Base-by-base conservation (phyloP, 2,797 vertebrate species). In the Meriones psammophilus region DNA sequence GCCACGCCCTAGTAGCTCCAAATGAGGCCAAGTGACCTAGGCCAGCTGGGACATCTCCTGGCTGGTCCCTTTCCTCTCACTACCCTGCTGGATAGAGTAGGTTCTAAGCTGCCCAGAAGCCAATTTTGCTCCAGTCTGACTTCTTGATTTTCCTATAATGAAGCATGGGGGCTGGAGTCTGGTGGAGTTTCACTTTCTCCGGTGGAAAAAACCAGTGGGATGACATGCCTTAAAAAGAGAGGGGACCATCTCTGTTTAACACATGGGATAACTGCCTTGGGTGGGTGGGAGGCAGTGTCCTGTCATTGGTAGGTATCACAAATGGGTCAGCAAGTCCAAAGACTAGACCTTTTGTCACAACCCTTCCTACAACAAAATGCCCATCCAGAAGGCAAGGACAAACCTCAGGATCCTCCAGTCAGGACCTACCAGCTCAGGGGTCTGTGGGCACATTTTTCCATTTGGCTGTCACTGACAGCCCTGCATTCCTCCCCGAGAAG, bases 11-110 rank as follows among this genome's bases (percentile, higher is more conserved):
- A 77, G n/a, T 58, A 12, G 3, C 73, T 42, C 15, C 28, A 1
- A 26, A 30, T 62, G 64, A 68, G 26, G 30, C 15, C 20, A n/a
- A 80, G 73, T 80, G 83, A 77, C 74, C 42, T 64, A 77, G 96
- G 88, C 86, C 83, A 87, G 83, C 66, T 92, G 92, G 94, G 69
- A 36, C 46, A 36, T 64, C 94, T 94, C 92, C 42, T 56, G 9
- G 10, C 42, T 24, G 46, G 83, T 24, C 20, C 39, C 60, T 83
- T 73, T 50, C 30, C 73, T 76, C 78, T 96, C 46, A 79, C 81
- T n/a, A 54, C 92, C 39, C 74, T 2, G 20, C 56, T 84, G 54
- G 73, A 80, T 62, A 58, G 64, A 91, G 96, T 0, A 0, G 46
- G 93, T 96, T 97, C 91, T 68, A 66, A 83, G 50, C 54, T 94